Conservation (phyloP, 1,140 invertebrate genomes). For the Sycobia sp. region DNA sequence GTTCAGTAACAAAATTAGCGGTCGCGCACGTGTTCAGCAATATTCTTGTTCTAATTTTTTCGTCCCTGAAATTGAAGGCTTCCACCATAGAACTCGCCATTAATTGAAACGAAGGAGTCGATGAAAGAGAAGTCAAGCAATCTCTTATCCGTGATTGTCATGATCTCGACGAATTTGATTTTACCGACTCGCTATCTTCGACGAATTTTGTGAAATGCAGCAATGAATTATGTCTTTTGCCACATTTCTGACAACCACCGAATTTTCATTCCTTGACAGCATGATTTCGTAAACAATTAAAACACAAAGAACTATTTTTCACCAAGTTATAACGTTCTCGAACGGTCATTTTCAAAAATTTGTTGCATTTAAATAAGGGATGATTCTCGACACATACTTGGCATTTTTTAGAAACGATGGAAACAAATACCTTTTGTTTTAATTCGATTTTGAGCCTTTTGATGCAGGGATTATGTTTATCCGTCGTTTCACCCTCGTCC, state of each 20-base stretch:
- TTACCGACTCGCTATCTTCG: background rate
- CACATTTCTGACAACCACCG: background rate
- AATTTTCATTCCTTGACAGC: slow-evolving; percentile 1
- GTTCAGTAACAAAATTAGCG: slow-evolving; percentile 8
- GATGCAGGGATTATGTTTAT: no score
- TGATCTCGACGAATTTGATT: background rate
- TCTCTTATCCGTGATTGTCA: background rate
- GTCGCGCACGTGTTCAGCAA: slow-evolving; percentile 16
- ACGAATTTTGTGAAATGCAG: background rate
- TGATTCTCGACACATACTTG: no score
- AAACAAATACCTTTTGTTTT: background rate
- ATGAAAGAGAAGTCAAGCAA: background rate
- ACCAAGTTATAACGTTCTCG: no score
- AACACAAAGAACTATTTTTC: slow-evolving; percentile 4
- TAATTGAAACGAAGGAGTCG: slow-evolving; percentile 4
- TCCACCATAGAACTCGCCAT: slow-evolving; percentile 15
- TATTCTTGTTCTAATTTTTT: background rate
- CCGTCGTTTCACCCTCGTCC: background rate
- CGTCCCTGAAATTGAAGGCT: background rate
- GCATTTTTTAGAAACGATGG: no score
- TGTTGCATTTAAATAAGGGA: no score
- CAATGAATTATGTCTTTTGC: no score
- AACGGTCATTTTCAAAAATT: no score
- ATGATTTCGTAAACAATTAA: slow-evolving; percentile 18
- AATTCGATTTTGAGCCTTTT: no score